phyloP scores from a whole-genome alignment of 2,113 vertebrate species.

The Salvelinus namaycush region DNA sequence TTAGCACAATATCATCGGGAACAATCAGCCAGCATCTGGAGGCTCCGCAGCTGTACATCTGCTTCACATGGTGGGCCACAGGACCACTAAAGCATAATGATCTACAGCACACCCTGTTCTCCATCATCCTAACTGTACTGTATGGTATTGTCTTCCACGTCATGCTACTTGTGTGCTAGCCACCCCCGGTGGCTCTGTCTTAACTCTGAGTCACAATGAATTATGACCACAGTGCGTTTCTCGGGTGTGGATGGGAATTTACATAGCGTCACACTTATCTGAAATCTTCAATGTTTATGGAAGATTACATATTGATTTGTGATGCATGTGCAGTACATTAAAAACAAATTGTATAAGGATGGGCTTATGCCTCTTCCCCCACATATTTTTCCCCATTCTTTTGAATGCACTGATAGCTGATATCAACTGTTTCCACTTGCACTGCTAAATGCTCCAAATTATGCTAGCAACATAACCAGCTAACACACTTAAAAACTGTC shows the following conservation, averaged over 20 bases:
- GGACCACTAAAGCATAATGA: slow-evolving; percentile 15
- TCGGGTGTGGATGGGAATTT: neutral
- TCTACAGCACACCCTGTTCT: slow-evolving; percentile 22
- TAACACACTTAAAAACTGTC: no score
- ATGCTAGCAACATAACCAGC: no score
- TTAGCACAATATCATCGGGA: slow-evolving; percentile 46
- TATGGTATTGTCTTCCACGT: neutral
- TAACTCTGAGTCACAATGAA: slow-evolving; percentile 45
- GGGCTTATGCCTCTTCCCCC: no score
- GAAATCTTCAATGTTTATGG: neutral
- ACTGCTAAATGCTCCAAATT: no score
- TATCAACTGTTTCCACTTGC: no score
- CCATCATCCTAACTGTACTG: neutral
- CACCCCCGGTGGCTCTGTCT: slow-evolving; percentile 37
- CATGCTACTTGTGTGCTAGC: slow-evolving; percentile 27
- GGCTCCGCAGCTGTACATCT: slow-evolving; percentile 15
- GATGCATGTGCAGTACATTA: neutral
- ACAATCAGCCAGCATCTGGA: slow-evolving; percentile 66
- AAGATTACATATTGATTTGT: slow-evolving; percentile 1
- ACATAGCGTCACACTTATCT: neutral
- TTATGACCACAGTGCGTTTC: slow-evolving; percentile 17
- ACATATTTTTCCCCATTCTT: no score
- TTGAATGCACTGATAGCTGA: no score
- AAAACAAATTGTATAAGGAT: no score
- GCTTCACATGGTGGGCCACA: slow-evolving; percentile 16